phyloP scores from a whole-genome alignment of 2,888 invertebrate species.

The Hemicrepidius hirtus region DNA sequence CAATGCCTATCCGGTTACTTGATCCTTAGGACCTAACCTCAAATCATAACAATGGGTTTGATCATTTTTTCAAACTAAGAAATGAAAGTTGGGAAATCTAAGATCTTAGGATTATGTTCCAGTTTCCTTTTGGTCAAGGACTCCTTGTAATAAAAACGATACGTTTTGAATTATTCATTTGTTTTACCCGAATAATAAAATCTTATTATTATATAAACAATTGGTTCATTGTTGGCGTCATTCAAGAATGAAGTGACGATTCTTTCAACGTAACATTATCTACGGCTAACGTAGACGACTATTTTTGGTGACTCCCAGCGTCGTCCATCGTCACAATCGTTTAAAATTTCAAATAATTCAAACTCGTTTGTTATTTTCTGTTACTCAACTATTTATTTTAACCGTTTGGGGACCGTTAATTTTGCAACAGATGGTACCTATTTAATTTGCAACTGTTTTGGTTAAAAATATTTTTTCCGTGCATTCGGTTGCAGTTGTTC shows the following conservation, averaged over 20 bases:
- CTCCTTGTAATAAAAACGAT: conserved; percentile 7
- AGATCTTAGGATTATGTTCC: conserved; percentile 6
- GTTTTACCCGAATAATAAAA: conserved; percentile 16
- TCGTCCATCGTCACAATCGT: conserved; percentile 19
- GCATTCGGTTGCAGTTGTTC: conserved; percentile 7
- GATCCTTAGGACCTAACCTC: conserved; percentile 42
- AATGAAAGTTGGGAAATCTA: conserved; percentile 20
- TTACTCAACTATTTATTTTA: conserved; percentile 4
- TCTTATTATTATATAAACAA: conserved; percentile 39
- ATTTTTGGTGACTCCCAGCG: conserved; percentile 67
- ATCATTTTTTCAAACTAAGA: conserved; percentile 4
- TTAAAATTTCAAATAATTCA: conserved; percentile 32
- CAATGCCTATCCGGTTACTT: conserved; percentile 31
- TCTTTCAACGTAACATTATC: conserved; percentile 66
- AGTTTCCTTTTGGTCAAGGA: conserved; percentile 33
- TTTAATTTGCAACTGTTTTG: neutral
- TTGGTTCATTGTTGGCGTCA: conserved; percentile 21
- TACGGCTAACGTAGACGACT: conserved; percentile 60
- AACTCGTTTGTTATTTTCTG: neutral
- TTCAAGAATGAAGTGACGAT: conserved; percentile 33
- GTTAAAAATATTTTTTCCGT: neutral
- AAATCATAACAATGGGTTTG: conserved; percentile 29
- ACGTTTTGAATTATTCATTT: conserved; percentile 21
- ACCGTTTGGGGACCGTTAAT: conserved; percentile 15
- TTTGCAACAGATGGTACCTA: conserved; percentile 7